These are phyloP conservation scores for Agriopis leucophaearia DNA, from an alignment of 2,888 invertebrate genomes.

Conservation along the genomic window DNA sequence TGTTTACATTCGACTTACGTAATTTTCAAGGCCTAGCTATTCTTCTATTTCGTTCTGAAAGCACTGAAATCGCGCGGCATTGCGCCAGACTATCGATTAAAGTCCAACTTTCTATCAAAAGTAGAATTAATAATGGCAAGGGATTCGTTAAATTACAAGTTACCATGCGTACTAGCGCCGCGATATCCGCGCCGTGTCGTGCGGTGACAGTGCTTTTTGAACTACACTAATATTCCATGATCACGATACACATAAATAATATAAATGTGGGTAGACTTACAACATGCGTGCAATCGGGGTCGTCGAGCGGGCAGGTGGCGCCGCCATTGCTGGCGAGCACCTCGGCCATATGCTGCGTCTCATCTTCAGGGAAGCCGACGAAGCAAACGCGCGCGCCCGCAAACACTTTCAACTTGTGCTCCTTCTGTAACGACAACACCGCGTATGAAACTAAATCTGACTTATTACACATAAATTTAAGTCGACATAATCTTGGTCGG, in stretches of 20 bases:
- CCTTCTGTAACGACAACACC: slow-evolving; percentile 76
- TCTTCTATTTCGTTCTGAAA: slow-evolving; percentile 34
- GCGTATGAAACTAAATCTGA: slow-evolving; percentile 2
- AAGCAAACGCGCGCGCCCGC: slow-evolving; percentile 95
- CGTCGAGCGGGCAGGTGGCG: slow-evolving; percentile 91
- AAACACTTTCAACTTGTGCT: slow-evolving; percentile 94
- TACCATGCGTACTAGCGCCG: not conserved
- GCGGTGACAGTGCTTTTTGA: slow-evolving; percentile 30
- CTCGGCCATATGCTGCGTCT: slow-evolving; percentile 96
- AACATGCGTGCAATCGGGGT: slow-evolving; percentile 95
- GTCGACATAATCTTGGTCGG: slow-evolving; percentile 1
- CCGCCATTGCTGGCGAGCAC: slow-evolving; percentile 95
- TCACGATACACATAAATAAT: slow-evolving; percentile 6
- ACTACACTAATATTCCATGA: not conserved
- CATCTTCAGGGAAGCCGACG: slow-evolving; percentile 95
- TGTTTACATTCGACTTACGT: slow-evolving; percentile 44
- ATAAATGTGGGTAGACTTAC: slow-evolving; percentile 87
- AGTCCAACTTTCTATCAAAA: slow-evolving; percentile 11
- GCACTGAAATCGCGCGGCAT: slow-evolving; percentile 21
- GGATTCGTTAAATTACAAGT: slow-evolving; percentile 7
- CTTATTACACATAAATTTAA: not conserved
- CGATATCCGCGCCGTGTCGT: slow-evolving; percentile 33
- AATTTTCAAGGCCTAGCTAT: slow-evolving; percentile 41
- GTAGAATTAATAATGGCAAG: slow-evolving; percentile 1
- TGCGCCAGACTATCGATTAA: slow-evolving; percentile 24